Conservation (phyloP, 1,140 invertebrate species). For the Hycleus cichorii region DNA sequence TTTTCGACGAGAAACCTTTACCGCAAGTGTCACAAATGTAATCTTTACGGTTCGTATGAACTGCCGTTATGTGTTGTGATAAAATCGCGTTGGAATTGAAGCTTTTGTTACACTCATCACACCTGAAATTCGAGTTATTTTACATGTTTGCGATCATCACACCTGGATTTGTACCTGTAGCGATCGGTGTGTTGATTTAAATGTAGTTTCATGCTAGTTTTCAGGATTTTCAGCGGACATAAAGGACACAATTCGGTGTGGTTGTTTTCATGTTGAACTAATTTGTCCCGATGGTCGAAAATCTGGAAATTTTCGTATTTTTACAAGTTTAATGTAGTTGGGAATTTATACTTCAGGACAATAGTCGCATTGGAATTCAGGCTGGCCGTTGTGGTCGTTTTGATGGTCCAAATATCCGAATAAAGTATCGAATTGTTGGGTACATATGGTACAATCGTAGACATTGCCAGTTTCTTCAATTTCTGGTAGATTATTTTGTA, state of each 20-base stretch:
- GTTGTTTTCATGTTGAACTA: constrained; percentile 22
- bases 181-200: constrained; percentile 28
- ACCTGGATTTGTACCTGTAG: constrained; percentile 10
- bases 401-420: constrained; percentile 26
- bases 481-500: not conserved
- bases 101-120: constrained; percentile 20
- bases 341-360: constrained; percentile 17
- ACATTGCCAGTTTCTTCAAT: not conserved
- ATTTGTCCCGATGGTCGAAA: constrained; percentile 16
- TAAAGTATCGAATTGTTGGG: constrained; percentile 16
- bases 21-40: constrained; percentile 46
- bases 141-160: not conserved
- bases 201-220: constrained; percentile 27
- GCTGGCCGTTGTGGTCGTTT: constrained; percentile 16
- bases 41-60: constrained; percentile 24
- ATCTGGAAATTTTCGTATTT: constrained; percentile 12
- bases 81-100: constrained; percentile 20
- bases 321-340: not conserved
- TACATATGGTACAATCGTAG: constrained; percentile 11
- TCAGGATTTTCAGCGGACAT: constrained; percentile 24
- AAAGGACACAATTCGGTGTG: constrained; percentile 25
- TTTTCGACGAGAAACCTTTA: constrained; percentile 46
- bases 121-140: constrained; percentile 17
- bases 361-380: constrained; percentile 23
- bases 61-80: constrained; percentile 20